A percentile compares a stretch with the other conserved stretches of the same genome.
Conservation (phyloP, 2,797 vertebrate species). For the Tragopan temminckii region DNA sequence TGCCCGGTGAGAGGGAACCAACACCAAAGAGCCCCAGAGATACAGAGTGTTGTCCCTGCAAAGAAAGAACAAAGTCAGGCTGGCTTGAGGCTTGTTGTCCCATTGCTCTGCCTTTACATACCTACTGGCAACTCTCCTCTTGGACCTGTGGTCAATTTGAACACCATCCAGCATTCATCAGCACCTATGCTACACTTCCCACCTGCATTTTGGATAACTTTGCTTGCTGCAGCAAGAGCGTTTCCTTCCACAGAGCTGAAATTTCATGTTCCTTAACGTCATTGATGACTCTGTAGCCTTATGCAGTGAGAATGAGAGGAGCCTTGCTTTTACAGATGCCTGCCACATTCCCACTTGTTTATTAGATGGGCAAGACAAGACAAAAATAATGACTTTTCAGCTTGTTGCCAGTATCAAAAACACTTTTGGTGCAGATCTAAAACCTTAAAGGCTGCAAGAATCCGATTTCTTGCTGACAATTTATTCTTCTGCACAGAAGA, state of each 20-base stretch:
- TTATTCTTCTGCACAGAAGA: not conserved
- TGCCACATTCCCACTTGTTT: not conserved
- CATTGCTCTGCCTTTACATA: not conserved
- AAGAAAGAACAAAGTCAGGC: not conserved
- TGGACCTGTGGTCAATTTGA: fast-evolving
- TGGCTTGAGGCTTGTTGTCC: not conserved
- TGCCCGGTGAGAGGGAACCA: not conserved
- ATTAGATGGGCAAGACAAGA: conserved; percentile 10
- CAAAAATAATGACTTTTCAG: not conserved
- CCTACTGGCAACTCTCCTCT: not conserved
- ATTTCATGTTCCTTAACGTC: not conserved
- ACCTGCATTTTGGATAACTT: fast-evolving
- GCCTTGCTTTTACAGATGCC: not conserved
- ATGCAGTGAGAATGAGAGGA: not conserved
- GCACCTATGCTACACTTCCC: not conserved
- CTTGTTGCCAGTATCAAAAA: not conserved
- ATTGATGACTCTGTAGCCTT: not conserved
- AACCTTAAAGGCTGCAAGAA: not conserved
- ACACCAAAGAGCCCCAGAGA: not conserved
- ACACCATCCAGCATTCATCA: fast-evolving
- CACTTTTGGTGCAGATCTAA: not conserved
- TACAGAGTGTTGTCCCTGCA: not conserved
- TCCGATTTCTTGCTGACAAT: not conserved
- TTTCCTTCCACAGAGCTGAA: not conserved
- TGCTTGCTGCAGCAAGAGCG: not conserved